phyloP scores from a whole-genome alignment of 2,113 vertebrate genomes.

The Antidorcas marsupialis region DNA sequence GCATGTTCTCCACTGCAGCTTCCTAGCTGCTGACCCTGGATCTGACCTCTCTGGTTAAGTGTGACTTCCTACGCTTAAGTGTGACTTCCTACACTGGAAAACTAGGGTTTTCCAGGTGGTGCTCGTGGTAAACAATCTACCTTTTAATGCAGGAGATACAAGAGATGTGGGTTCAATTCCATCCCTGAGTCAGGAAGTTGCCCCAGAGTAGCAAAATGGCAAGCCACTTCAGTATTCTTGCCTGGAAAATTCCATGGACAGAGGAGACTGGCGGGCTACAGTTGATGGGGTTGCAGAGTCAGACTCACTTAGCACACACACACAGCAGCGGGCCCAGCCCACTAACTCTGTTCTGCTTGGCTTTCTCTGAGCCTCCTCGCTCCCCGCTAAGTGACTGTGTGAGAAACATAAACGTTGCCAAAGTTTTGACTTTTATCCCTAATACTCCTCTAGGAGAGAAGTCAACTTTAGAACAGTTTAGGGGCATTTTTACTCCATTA shows the following conservation, averaged over 20 bases:
- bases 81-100: background rate
- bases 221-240: background rate
- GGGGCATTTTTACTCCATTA: background rate
- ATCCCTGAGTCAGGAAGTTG: background rate
- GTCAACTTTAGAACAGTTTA: background rate
- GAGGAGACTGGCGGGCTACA: background rate
- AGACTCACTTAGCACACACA: accelerated
- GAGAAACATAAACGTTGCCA: background rate
- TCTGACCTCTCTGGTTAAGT: background rate
- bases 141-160: background rate
- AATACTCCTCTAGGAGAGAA: background rate
- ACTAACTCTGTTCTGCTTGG: background rate
- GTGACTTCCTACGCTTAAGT: background rate
- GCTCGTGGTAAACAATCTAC: background rate
- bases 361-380: background rate
- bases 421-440: background rate
- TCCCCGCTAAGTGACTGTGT: background rate
- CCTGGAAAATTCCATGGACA: background rate
- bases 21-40: background rate
- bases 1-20: background rate
- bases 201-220: background rate
- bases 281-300: background rate
- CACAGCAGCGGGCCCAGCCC: background rate
- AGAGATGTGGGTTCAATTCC: background rate
- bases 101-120: background rate